Conservation (phyloP, 2,797 vertebrate species). For the Spheniscus humboldti region DNA sequence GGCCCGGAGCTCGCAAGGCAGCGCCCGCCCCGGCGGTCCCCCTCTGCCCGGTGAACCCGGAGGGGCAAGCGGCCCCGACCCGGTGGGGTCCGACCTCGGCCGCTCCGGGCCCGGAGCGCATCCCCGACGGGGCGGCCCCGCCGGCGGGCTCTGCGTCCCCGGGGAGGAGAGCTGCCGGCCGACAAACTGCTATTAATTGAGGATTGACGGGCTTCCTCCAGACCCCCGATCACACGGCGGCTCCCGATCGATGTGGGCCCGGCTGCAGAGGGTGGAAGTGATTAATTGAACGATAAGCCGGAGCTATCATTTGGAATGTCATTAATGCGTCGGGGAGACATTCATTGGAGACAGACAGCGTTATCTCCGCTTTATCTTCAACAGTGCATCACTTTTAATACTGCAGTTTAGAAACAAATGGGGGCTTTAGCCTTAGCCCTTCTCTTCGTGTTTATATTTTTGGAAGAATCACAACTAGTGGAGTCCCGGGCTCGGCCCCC, state of each 20-base stretch:
- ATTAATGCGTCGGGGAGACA: constrained; percentile 93
- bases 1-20: not conserved
- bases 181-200: not conserved
- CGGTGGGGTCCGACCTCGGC: not conserved
- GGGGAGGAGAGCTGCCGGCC: not conserved
- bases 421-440: constrained; percentile 86
- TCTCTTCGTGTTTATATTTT: constrained; percentile 94
- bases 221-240: not conserved
- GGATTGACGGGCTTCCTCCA: not conserved
- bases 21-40: not conserved
- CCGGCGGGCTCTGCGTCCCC: too few species aligned
- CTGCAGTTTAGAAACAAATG: constrained; percentile 90
- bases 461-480: constrained; percentile 89
- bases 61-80: too few species aligned
- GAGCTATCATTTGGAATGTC: constrained; percentile 84
- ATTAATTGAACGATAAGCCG: constrained; percentile 83
- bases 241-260: constrained; percentile 50
- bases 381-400: constrained; percentile 85
- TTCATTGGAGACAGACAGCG: constrained; percentile 90
- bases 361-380: constrained; percentile 98
- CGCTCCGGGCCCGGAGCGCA: not conserved
- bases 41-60: not conserved
- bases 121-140: not conserved
- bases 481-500: constrained; percentile 77
- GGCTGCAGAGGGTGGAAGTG: constrained; percentile 71